Percentiles rank a stretch among this genome's conserved stretches.
These are phyloP conservation scores for Theretra japonica DNA, from an alignment of 2,888 invertebrate species.

Conservation along the genomic window DNA sequence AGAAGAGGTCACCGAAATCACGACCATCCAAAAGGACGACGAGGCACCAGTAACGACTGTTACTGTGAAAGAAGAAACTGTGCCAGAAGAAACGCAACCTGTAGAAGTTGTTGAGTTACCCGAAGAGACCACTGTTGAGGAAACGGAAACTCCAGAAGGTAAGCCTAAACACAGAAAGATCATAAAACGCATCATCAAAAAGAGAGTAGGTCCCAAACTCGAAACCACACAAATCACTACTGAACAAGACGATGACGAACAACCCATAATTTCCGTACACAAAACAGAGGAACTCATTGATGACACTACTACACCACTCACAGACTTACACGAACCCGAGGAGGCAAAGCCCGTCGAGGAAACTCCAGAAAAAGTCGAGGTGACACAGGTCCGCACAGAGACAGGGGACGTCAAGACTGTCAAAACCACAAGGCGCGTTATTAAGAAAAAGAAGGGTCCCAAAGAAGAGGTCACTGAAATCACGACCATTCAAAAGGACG, in stretches of 20 bases:
- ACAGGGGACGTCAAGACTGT: conserved; percentile 32
- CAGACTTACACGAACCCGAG: conserved; percentile 29
- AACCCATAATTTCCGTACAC: conserved; percentile 56
- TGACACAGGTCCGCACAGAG: conserved; percentile 33
- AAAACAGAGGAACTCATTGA: conserved; percentile 45
- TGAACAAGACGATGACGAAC: conserved; percentile 56
- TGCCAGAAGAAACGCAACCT: conserved; percentile 54
- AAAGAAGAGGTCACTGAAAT: conserved; percentile 40
- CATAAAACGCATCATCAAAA: conserved; percentile 50
- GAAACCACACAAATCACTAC: conserved; percentile 63
- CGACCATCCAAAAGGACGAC: conserved; percentile 68
- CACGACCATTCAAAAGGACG: conserved; percentile 51
- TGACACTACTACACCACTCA: conserved; percentile 45
- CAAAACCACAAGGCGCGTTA: conserved; percentile 32
- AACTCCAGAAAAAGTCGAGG: conserved; percentile 53
- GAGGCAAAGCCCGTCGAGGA: conserved; percentile 36
- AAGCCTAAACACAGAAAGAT: conserved; percentile 51
- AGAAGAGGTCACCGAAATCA: conserved; percentile 70
- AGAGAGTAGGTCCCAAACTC: conserved; percentile 53
- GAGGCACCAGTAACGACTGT: conserved; percentile 59
- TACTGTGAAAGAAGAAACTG: conserved; percentile 55
- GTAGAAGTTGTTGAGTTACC: conserved; percentile 54
- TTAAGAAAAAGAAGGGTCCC: conserved; percentile 33
- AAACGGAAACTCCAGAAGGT: conserved; percentile 52
- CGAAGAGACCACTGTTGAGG: conserved; percentile 56